phyloP scores from a whole-genome alignment of 2,888 invertebrate species.

The Phragmatobia fuliginosa region DNA sequence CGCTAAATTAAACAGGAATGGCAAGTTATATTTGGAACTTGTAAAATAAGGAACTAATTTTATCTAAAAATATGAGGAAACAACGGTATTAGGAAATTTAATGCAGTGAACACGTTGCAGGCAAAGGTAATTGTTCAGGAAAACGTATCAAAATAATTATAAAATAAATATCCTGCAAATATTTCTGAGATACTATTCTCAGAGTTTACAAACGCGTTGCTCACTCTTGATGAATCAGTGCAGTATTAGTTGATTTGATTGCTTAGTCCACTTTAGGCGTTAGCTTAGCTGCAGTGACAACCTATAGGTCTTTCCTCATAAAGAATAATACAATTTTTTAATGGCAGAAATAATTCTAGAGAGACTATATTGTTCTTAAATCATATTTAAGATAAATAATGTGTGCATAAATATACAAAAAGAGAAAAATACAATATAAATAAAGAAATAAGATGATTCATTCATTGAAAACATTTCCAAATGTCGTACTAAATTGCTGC shows the following conservation, averaged over 20 bases:
- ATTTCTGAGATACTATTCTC: not conserved
- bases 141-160: no score
- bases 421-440: not conserved
- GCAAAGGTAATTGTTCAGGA: not conserved
- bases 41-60: not conserved
- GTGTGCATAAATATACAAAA: slow-evolving; percentile 2
- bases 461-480: not conserved
- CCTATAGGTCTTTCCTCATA: not conserved
- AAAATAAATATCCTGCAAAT: not conserved
- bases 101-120: not conserved
- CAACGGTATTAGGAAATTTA: not conserved
- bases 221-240: not conserved
- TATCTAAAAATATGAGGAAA: not conserved
- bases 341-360: not conserved
- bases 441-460: slow-evolving; percentile 1
- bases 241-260: not conserved
- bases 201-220: no score
- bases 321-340: not conserved
- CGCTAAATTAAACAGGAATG: not conserved
- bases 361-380: not conserved
- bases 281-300: no score
- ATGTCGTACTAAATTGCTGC: no score
- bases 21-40: not conserved
- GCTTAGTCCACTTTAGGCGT: not conserved
- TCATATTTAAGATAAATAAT: not conserved